phyloP scores from a whole-genome alignment of 2,113 vertebrate genomes.

The Burhinus bistriatus region DNA sequence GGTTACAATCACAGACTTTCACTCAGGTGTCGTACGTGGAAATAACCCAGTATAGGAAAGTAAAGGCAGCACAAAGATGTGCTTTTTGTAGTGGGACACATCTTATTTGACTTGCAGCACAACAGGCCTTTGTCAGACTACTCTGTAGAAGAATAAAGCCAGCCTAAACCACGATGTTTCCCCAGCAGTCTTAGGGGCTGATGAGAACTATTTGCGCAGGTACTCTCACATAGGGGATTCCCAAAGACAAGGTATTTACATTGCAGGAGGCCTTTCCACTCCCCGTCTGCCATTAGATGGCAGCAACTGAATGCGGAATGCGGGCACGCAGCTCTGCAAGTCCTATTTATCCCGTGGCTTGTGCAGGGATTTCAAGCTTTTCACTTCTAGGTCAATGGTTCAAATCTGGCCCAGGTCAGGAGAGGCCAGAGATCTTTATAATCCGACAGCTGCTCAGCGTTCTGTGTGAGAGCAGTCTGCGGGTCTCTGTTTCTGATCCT shows the following conservation, averaged over 20 bases:
- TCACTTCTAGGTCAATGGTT: conserved; percentile 31
- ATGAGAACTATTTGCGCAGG: background rate
- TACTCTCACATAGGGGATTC: background rate
- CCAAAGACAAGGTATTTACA: background rate
- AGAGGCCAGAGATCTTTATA: background rate
- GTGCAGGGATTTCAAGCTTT: conserved; percentile 17
- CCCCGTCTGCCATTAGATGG: conserved; percentile 40
- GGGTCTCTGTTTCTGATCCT: background rate
- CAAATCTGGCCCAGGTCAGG: conserved; percentile 14
- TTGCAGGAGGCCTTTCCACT: background rate
- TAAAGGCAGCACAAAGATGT: background rate
- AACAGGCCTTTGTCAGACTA: background rate
- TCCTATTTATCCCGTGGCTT: background rate
- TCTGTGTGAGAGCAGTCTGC: background rate
- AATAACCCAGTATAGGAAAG: background rate
- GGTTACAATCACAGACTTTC: background rate
- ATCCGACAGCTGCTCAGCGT: background rate
- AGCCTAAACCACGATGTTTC: background rate
- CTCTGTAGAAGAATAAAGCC: background rate
- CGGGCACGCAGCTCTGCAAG: background rate
- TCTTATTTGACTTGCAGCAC: background rate
- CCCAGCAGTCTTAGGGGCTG: background rate
- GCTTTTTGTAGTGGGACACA: background rate
- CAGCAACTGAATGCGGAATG: conserved; percentile 3
- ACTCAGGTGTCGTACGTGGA: background rate